Evolutionary conservation across 1,140 invertebrate species (phyloP), one percentile per base, ranked within the genome.

Genomic region (Drosophila prosaltans): DNA sequence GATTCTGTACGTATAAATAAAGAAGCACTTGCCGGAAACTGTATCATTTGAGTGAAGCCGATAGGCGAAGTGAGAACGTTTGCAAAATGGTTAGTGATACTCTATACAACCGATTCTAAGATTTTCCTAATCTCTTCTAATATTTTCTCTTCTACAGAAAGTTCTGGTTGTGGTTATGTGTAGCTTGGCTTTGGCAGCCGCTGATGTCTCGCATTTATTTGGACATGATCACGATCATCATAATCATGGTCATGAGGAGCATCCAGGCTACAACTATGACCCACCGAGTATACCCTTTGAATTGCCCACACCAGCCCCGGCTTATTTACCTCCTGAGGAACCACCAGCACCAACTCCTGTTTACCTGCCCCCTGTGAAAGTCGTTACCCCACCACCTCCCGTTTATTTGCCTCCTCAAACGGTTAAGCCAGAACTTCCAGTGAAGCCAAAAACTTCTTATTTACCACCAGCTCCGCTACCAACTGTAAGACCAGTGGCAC

Each of bases 11-110:
- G 84, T 91, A 91, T 91, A 91, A 91, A 91, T 91, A 91, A 85
- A 81, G 84, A 91, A 82, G 81, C 81, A 84, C 72, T 81, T 77
- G 67, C 70, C 81, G 76, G 81, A 88, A 91, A 85, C 81, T 89
- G 76, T 91, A 91, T 91, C 89, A 91, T 79, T 91, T 60, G 72
- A 65, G 61, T 74, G 69, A 67, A 74, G 69, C 43, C 45, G 55
- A 73, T 88, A 69, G 81, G 63, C 69, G 74, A 71, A 82, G 16
- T 69, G 24, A 88, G 83, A 88, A 88, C 83, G 68, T 81, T 80
- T 55, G 11, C 21, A 75, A 88, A 74, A 88, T 88, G 83, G 83
- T 89, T 55, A 30, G 77, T 76, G 39, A 5, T 16, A 26, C 9
- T 21, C 0, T 0, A 40, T 6, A 2, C 8, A 64, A 3, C 0